Evolutionary conservation across 1,140 invertebrate species (phyloP).

Genomic region (Cotesia vestalis): DNA sequence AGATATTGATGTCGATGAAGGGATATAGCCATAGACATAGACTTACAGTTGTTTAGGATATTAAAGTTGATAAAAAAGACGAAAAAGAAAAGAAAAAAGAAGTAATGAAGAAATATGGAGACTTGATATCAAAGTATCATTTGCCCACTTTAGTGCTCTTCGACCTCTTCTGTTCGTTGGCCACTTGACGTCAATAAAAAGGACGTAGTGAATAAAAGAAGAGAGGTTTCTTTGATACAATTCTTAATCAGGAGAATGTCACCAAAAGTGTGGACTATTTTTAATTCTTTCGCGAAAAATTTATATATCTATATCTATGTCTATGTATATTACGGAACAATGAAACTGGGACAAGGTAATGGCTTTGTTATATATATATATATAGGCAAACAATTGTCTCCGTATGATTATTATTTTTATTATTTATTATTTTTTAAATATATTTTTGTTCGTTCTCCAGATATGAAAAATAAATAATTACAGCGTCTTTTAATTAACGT

Average conservation of each 20-base stretch:
- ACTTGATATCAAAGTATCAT: neutral
- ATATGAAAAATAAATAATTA: too few species aligned
- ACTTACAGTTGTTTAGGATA: too few species aligned
- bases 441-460: too few species aligned
- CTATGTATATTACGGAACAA: neutral
- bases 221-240: constrained; percentile 11
- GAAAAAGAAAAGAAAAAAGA: too few species aligned
- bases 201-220: neutral
- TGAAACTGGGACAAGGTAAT: constrained; percentile 12
- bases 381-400: constrained; percentile 12
- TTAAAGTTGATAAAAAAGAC: too few species aligned
- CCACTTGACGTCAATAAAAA: constrained; percentile 6
- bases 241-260: constrained; percentile 16
- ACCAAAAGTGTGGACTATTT: neutral
- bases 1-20: neutral
- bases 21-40: too few species aligned
- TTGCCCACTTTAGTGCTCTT: neutral
- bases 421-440: neutral
- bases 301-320: neutral
- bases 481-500: too few species aligned
- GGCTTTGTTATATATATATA: constrained; percentile 9
- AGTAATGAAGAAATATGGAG: neutral
- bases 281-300: constrained; percentile 7
- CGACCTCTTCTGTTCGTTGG: constrained; percentile 8
- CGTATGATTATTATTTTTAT: neutral